Evolutionary conservation across 2,113 vertebrate genomes (phyloP).

Genomic region (Triplophysa siluroides): DNA sequence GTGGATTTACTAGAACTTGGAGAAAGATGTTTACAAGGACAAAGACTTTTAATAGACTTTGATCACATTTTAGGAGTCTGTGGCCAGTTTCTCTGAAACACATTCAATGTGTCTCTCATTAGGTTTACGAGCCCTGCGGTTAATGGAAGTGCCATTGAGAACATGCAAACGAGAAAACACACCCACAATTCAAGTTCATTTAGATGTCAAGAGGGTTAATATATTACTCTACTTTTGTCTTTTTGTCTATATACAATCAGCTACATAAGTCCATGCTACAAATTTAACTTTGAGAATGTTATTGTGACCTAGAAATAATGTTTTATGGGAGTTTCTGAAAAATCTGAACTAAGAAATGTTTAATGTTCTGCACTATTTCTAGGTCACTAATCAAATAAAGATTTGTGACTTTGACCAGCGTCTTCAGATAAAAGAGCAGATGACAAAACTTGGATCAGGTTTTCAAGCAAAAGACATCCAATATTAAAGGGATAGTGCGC

Average conservation of each 20-base stretch:
- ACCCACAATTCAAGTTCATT: conserved; percentile 25
- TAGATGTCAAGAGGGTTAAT: background rate
- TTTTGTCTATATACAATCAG: background rate
- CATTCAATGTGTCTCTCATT: conserved; percentile 26
- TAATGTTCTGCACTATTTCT: too few relatives aligned
- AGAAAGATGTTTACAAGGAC: background rate
- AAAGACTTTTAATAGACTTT: conserved; percentile 19
- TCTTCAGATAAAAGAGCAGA: too few relatives aligned
- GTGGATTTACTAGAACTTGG: background rate
- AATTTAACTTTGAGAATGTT: too few relatives aligned
- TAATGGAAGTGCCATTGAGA: conserved; percentile 1
- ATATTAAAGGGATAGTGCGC: too few relatives aligned
- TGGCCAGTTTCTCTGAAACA: background rate
- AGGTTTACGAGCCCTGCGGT: conserved; percentile 26
- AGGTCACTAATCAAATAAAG: too few relatives aligned
- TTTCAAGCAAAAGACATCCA: too few relatives aligned
- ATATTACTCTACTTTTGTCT: background rate
- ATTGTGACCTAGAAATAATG: too few relatives aligned
- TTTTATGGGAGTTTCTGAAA: too few relatives aligned
- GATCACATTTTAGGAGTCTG: conserved; percentile 19
- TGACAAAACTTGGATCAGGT: too few relatives aligned
- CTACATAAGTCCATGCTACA: background rate
- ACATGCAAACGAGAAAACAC: conserved; percentile 4
- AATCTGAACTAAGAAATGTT: background rate
- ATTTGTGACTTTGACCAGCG: too few relatives aligned